phyloP scores from a whole-genome alignment of 2,113 vertebrate genomes.

The Bostrychus sinensis region DNA sequence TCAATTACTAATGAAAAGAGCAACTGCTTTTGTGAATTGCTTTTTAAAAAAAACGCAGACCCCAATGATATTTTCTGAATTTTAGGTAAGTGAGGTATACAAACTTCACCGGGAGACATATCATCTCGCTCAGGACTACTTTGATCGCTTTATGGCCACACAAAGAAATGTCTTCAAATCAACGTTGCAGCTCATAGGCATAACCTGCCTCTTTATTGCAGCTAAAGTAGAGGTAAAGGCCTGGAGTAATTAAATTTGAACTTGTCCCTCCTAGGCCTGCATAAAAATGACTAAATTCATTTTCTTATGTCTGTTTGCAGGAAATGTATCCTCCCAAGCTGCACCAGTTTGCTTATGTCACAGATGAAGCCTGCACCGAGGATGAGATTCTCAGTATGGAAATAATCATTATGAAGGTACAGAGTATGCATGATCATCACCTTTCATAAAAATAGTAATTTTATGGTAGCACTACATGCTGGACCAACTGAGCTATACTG shows the following conservation, averaged over 20 bases:
- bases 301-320: slow-evolving; percentile 63
- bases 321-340: slow-evolving; percentile 98
- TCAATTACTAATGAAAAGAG: no score
- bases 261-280: background rate
- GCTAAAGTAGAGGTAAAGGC: slow-evolving; percentile 90
- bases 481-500: no score
- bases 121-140: slow-evolving; percentile 95
- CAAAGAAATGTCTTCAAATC: slow-evolving; percentile 91
- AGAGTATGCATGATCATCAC: no score
- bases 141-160: slow-evolving; percentile 96
- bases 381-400: slow-evolving; percentile 96
- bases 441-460: no score
- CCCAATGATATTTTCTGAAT: background rate
- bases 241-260: background rate
- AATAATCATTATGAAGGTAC: slow-evolving; percentile 96
- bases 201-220: slow-evolving; percentile 93
- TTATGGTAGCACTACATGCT: no score
- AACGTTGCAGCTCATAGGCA: slow-evolving; percentile 93
- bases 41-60: background rate
- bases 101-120: slow-evolving; percentile 95
- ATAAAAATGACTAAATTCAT: background rate
- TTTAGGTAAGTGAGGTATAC: slow-evolving; percentile 93
- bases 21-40: background rate
- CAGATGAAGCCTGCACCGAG: slow-evolving; percentile 94
- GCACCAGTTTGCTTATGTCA: slow-evolving; percentile 95